phyloP scores from a whole-genome alignment of 2,113 vertebrate species.

The Pomatostomus ruficeps region DNA sequence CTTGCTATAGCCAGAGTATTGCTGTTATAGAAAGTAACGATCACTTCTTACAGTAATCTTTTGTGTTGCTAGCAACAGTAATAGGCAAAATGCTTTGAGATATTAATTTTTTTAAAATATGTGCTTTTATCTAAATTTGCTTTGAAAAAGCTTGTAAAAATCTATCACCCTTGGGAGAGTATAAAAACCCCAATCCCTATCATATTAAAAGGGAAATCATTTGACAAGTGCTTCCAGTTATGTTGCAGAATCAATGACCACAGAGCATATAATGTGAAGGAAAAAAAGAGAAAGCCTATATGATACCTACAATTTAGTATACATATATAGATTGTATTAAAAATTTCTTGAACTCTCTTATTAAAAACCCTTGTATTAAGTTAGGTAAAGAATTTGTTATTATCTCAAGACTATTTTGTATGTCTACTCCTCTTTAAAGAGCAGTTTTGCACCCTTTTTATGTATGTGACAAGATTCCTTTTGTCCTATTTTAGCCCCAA shows the following conservation, averaged over 20 bases:
- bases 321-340: neutral
- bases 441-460: neutral
- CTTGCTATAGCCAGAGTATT: neutral
- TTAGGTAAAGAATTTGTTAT: neutral
- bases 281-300: neutral
- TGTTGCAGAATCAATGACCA: constrained; percentile 50
- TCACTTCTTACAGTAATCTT: neutral
- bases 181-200: neutral
- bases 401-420: neutral
- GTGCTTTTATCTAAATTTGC: constrained; percentile 25
- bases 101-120: neutral
- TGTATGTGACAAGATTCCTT: neutral
- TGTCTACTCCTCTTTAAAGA: neutral
- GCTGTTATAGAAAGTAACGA: neutral
- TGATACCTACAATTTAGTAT: neutral
- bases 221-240: constrained; percentile 39
- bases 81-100: neutral
- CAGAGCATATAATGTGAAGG: neutral
- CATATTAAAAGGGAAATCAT: neutral
- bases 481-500: neutral
- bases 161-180: neutral
- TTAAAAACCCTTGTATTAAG: neutral
- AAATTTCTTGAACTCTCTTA: neutral
- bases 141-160: constrained; percentile 44
- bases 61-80: neutral